These are phyloP conservation scores for Phataginus tricuspis DNA, from an alignment of 2,797 vertebrate genomes.

Conservation along the genomic window DNA sequence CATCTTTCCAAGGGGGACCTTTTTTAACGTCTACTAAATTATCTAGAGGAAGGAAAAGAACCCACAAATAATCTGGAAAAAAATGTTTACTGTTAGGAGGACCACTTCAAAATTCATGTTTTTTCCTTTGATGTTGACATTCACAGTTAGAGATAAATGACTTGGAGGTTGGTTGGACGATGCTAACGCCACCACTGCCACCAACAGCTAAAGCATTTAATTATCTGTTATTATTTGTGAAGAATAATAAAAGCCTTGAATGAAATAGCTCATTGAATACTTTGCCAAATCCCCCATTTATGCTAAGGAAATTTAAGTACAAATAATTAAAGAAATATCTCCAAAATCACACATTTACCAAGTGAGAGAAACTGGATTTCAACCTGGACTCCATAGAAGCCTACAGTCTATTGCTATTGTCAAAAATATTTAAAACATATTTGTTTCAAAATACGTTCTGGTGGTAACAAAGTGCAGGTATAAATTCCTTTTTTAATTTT, in stretches of 20 bases:
- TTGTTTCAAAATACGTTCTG: conserved; percentile 13
- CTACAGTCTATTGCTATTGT: background rate
- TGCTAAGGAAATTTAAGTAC: background rate
- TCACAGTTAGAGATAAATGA: background rate
- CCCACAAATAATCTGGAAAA: background rate
- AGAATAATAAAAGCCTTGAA: background rate
- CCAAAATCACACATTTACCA: background rate
- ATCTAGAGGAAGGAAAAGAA: background rate
- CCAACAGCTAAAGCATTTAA: background rate
- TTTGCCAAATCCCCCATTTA: background rate
- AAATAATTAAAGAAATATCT: background rate
- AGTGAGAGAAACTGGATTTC: background rate
- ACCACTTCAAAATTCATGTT: background rate
- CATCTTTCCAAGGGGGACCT: background rate
- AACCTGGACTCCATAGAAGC: background rate
- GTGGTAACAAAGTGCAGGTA: background rate
- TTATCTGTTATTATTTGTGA: background rate
- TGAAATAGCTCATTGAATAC: background rate
- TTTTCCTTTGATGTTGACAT: background rate
- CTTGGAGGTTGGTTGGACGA: background rate
- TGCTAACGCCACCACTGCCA: background rate
- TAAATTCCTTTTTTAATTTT: background rate
- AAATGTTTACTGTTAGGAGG: background rate
- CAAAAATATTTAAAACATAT: background rate
- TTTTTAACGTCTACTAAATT: background rate